phyloP scores from a whole-genome alignment of 2,888 invertebrate genomes.

The Amaurobius ferox region DNA sequence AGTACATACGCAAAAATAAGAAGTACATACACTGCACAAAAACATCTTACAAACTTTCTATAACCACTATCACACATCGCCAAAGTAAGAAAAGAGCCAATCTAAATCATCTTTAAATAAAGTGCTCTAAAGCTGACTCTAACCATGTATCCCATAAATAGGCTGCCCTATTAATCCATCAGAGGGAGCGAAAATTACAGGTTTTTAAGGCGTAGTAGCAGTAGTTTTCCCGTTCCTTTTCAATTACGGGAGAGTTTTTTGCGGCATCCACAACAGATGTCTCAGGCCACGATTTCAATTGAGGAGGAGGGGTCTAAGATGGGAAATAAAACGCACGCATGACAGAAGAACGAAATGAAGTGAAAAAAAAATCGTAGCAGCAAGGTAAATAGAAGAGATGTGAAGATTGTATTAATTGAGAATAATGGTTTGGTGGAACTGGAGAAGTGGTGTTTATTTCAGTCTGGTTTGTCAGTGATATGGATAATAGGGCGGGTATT shows the following conservation, averaged over 20 bases:
- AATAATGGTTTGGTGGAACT: background rate
- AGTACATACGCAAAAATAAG: too few relatives aligned
- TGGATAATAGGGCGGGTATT: background rate
- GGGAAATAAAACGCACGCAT: constrained; percentile 9
- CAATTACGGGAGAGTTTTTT: constrained; percentile 34
- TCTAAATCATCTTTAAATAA: constrained; percentile 30
- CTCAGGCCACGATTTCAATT: constrained; percentile 16
- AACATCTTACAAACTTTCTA: too few relatives aligned
- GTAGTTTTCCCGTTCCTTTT: constrained; percentile 29
- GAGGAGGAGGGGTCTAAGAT: background rate
- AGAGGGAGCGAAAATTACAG: constrained; percentile 64
- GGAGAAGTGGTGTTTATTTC: constrained; percentile 14
- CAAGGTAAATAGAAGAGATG: constrained; percentile 3
- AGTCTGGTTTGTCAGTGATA: background rate
- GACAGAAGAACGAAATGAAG: background rate
- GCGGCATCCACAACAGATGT: background rate
- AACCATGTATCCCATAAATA: constrained; percentile 37
- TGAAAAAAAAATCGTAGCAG: background rate
- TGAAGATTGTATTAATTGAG: constrained; percentile 14
- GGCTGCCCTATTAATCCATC: constrained; percentile 59
- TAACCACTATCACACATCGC: background rate
- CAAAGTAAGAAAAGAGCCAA: background rate
- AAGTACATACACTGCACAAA: too few relatives aligned
- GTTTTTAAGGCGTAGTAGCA: constrained; percentile 45
- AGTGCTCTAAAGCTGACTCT: background rate